phyloP scores from a whole-genome alignment of 1,140 invertebrate species.

The Antheraea pernyi region DNA sequence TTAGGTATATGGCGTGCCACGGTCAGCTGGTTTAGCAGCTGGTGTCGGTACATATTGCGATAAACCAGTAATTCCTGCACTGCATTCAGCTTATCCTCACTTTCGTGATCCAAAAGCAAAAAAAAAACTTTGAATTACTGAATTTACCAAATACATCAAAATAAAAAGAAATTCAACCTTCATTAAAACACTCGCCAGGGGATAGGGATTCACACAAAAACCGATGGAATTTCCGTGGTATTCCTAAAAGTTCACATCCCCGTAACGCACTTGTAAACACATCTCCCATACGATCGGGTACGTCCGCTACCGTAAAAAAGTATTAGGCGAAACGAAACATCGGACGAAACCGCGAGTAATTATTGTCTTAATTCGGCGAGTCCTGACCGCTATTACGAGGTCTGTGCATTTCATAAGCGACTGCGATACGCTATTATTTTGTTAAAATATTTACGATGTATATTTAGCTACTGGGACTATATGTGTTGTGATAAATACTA shows the following conservation, averaged over 20 bases:
- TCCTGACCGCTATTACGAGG: conserved; percentile 53
- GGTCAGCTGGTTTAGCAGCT: too few relatives aligned
- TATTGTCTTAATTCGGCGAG: conserved; percentile 72
- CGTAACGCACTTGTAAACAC: conserved; percentile 45
- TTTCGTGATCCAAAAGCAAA: too few relatives aligned
- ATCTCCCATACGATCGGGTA: conserved; percentile 16
- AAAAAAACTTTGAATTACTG: too few relatives aligned
- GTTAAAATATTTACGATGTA: too few relatives aligned
- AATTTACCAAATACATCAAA: too few relatives aligned
- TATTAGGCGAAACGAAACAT: conserved; percentile 54
- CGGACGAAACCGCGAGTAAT: conserved; percentile 50
- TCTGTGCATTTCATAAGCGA: neutral
- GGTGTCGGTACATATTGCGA: too few relatives aligned
- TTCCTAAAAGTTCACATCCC: neutral
- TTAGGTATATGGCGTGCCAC: too few relatives aligned
- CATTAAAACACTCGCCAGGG: neutral
- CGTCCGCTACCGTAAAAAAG: conserved; percentile 53
- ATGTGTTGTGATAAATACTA: too few relatives aligned
- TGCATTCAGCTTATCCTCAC: too few relatives aligned
- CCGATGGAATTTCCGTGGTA: neutral
- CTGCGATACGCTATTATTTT: neutral
- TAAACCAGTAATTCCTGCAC: too few relatives aligned
- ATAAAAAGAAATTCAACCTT: neutral
- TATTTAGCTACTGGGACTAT: too few relatives aligned
- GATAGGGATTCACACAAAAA: neutral